A percentile compares a stretch with the other conserved stretches of the same genome.
Evolutionary conservation across 2,797 vertebrate genomes (phyloP).

Genomic region (Okamejei kenojei): DNA sequence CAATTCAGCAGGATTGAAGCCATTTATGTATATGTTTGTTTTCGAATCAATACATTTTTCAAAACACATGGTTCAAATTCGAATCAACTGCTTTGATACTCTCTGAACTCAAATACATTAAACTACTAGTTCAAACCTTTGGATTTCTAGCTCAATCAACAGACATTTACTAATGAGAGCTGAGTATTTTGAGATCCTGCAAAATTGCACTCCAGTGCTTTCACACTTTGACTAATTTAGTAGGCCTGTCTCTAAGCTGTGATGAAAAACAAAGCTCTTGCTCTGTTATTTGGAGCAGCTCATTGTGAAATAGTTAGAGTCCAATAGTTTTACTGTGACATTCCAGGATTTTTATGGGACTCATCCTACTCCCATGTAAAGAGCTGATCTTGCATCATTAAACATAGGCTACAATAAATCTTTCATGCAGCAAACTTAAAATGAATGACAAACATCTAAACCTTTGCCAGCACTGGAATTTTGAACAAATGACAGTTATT

Average conservation of each 20-base stretch:
- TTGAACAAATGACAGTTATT: slow-evolving; percentile 43
- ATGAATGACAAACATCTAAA: slow-evolving; percentile 56
- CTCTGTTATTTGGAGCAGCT: slow-evolving; percentile 55
- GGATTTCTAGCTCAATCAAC: not conserved
- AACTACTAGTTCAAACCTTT: not conserved
- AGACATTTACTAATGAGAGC: not conserved
- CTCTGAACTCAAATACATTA: not conserved
- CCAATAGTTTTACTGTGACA: slow-evolving; percentile 70
- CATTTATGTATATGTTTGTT: not conserved
- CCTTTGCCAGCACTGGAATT: slow-evolving; percentile 49
- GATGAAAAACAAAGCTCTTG: not conserved
- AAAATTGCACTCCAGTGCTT: not conserved
- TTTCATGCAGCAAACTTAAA: slow-evolving; percentile 60
- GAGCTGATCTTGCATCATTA: slow-evolving; percentile 70
- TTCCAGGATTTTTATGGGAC: slow-evolving; percentile 61
- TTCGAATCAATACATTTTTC: not conserved
- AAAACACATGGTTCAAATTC: not conserved
- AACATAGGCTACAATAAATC: slow-evolving; percentile 67
- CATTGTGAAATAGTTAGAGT: slow-evolving; percentile 69
- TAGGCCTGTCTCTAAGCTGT: not conserved
- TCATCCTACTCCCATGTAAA: slow-evolving; percentile 68
- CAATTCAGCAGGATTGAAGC: not conserved
- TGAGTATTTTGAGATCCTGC: not conserved
- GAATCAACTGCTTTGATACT: not conserved
- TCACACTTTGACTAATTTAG: not conserved